phyloP scores from a whole-genome alignment of 1,140 invertebrate species.

The Lutraria rhynchaena region DNA sequence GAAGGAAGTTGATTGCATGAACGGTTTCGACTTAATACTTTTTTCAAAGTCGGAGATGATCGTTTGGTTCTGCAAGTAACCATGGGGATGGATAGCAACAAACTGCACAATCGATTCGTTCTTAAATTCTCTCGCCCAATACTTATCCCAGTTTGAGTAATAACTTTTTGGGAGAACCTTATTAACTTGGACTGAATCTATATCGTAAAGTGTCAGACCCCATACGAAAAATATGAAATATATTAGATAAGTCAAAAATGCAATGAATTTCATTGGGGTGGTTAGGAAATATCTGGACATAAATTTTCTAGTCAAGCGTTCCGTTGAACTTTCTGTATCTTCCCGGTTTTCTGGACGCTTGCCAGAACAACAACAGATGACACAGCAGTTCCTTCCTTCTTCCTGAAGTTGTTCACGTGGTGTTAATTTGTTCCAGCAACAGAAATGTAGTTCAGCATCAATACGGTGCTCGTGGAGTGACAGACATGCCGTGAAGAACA shows the following conservation, averaged over 20 bases:
- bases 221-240: conserved; percentile 33
- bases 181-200: conserved; percentile 18
- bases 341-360: conserved; percentile 3
- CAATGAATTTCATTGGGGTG: conserved; percentile 6
- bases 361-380: conserved; percentile 41
- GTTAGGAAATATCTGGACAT: conserved; percentile 24
- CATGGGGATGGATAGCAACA: conserved; percentile 11
- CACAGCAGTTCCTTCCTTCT: conserved; percentile 26
- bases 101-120: conserved; percentile 22
- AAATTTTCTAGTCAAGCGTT: neutral
- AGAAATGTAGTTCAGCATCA: conserved; percentile 25
- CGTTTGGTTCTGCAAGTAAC: conserved; percentile 13
- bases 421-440: conserved; percentile 24
- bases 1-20: neutral
- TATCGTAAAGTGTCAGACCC: conserved; percentile 10
- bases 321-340: conserved; percentile 6
- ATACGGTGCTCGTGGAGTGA: conserved; percentile 48
- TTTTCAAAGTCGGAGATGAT: conserved; percentile 23
- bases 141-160: conserved; percentile 22
- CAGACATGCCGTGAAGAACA: conserved; percentile 32
- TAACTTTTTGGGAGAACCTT: conserved; percentile 17
- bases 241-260: neutral
- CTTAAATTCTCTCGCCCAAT: conserved; percentile 23
- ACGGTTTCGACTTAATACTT: neutral
- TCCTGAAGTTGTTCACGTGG: conserved; percentile 13